Base-by-base conservation (phyloP, 2,113 vertebrate species). In the Ariopsis seemanni region DNA sequence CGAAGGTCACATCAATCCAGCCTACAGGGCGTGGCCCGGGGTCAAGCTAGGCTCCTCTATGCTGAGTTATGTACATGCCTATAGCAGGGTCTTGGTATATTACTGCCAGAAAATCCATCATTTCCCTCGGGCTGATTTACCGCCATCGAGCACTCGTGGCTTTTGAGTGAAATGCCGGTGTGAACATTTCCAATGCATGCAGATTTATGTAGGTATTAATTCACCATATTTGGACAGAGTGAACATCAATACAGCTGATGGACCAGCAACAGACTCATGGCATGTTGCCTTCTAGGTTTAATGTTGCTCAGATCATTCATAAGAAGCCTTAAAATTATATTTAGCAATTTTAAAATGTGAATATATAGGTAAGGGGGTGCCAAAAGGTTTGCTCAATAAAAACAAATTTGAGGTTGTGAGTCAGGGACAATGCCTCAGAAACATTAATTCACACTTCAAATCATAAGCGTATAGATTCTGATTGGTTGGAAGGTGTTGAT, bases 121-220 rank as follows among this genome's bases (percentile, higher is more conserved):
- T 90, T 91, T 94, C 93, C 92, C 91, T 93, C 91, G 89, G 89
- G 87, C 89, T 95, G 95, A 96, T 95, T 96, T 96, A 95, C 91
- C 86, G 86, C 87, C 88, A 55, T 85, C 53, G 53, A 84, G 82
- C 84, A 53, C 50, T 30, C 10, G 88, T 11, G 50, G 62, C 86
- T 86, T 88, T n/a, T 55, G 50, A 82, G 82, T 69, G 79, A 78
- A 83, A 82, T 9, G 27, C 91, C 88, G 81, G 84, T 88, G 89
- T 85, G 88, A 92, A 91, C 89, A 86, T 93, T 93, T 92, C 90
- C 90, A 93, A 94, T 91, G 91, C 91, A 91, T 74, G 82, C 88
- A 93, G 93, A 95, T 95, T 95, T 94, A 95, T 91, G 91, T 92
- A 86, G 80, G 91, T 91, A 93, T 93, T 85, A 92, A 92, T 93